Conservation (phyloP, 1,140 invertebrate genomes). For the Sycophaga agraensis region DNA sequence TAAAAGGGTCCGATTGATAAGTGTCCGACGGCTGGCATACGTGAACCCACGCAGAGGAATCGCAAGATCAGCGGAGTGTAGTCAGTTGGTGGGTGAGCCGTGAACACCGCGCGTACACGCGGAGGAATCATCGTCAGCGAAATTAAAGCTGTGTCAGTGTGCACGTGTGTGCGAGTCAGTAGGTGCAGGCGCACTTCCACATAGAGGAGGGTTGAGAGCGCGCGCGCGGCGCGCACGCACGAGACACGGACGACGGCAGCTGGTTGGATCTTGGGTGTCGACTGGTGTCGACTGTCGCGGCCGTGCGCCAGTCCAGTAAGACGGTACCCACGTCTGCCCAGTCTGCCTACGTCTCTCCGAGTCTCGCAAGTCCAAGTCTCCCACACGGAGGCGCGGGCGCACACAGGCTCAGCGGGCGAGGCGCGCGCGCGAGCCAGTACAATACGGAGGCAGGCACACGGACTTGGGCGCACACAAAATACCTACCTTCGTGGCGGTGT, state of each 20-base stretch:
- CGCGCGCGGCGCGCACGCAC: conserved; percentile 27
- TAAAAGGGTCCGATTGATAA: too few species aligned
- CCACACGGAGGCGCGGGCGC: background rate
- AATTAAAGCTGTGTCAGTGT: conserved; percentile 39
- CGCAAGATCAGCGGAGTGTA: too few species aligned
- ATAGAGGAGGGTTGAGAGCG: conserved; percentile 29
- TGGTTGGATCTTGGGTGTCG: too few species aligned
- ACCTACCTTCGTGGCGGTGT: conserved; percentile 7
- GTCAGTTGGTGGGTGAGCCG: too few species aligned
- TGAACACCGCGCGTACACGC: background rate
- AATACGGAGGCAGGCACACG: background rate
- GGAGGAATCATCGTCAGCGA: conserved; percentile 29
- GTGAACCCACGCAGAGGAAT: background rate
- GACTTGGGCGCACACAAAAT: background rate
- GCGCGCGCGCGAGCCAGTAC: too few species aligned
- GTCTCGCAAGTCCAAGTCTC: too few species aligned
- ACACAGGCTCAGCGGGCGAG: conserved; percentile 8
- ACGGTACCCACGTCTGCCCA: too few species aligned
- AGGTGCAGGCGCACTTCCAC: conserved; percentile 40
- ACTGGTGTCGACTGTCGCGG: too few species aligned
- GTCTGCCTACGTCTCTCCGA: too few species aligned
- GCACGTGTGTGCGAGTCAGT: conserved; percentile 41
- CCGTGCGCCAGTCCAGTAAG: too few species aligned
- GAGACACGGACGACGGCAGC: too few species aligned
- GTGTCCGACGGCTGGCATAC: too few species aligned